Evolutionary conservation across 2,113 vertebrate genomes (phyloP).

Genomic region (Nothoprocta perdicaria): DNA sequence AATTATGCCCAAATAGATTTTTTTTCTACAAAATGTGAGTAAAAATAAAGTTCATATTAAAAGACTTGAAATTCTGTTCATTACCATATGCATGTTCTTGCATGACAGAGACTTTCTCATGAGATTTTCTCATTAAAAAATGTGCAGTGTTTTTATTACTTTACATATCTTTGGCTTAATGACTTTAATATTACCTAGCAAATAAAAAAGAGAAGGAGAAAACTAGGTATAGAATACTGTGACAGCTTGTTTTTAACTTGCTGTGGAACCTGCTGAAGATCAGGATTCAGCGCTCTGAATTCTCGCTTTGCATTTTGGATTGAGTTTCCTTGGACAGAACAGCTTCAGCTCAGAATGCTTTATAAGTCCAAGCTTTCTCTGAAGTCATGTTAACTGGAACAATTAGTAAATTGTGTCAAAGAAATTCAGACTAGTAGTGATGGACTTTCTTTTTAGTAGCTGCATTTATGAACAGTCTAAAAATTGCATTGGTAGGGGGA

Average conservation of each 20-base stretch:
- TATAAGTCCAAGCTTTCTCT: neutral
- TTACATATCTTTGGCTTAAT: too few relatives aligned
- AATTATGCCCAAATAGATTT: neutral
- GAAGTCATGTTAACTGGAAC: neutral
- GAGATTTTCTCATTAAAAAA: neutral
- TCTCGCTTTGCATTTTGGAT: neutral
- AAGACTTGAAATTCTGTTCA: neutral
- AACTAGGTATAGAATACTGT: neutral
- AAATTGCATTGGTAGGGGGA: neutral
- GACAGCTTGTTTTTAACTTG: constrained; percentile 27
- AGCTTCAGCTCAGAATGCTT: neutral
- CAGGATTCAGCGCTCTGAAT: neutral
- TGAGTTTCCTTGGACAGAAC: neutral
- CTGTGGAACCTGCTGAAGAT: neutral
- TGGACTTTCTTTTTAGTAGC: neutral
- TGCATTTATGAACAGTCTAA: neutral
- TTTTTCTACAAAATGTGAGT: neutral
- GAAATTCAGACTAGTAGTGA: neutral
- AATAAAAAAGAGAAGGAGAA: neutral
- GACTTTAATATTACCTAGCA: neutral
- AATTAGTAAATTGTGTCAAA: neutral
- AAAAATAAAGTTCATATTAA: neutral
- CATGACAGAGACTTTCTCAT: too few relatives aligned
- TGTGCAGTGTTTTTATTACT: neutral
- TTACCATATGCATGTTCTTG: neutral